phyloP scores from a whole-genome alignment of 2,113 vertebrate genomes.

The Scatophagus argus region DNA sequence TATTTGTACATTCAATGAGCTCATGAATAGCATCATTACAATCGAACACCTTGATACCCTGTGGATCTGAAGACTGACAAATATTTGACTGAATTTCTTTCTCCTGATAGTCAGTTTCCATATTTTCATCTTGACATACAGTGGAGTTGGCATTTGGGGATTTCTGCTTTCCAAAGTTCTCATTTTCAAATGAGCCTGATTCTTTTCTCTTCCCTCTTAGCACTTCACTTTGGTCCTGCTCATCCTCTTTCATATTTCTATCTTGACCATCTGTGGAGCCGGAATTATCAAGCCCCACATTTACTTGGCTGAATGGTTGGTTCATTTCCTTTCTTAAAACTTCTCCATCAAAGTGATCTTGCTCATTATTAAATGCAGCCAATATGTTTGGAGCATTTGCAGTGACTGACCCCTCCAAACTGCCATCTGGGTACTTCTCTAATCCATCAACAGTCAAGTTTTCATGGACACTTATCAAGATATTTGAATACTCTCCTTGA shows the following conservation, averaged over 20 bases:
- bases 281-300: background rate
- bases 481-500: constrained; percentile 11
- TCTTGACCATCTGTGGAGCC: constrained; percentile 20
- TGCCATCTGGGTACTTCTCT: background rate
- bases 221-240: background rate
- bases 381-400: background rate
- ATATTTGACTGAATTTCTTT: constrained; percentile 25
- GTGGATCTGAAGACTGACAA: background rate
- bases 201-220: background rate
- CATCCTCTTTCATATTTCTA: constrained; percentile 4
- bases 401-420: constrained; percentile 3
- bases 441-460: constrained; percentile 21
- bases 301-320: background rate
- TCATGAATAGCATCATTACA: constrained; percentile 25
- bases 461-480: constrained; percentile 10
- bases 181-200: background rate
- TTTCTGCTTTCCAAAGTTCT: constrained; percentile 19
- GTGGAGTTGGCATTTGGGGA: background rate
- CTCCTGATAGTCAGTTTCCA: constrained; percentile 21
- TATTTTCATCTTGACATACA: constrained; percentile 11
- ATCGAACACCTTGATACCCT: background rate
- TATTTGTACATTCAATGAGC: constrained; percentile 1
- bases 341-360: constrained; percentile 2
- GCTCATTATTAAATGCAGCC: constrained; percentile 1
- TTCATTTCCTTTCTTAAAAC: background rate